A percentile compares a stretch with the other conserved stretches of the same genome.
Evolutionary conservation across 2,113 vertebrate species (phyloP).

Genomic region (Zootoca vivipara): DNA sequence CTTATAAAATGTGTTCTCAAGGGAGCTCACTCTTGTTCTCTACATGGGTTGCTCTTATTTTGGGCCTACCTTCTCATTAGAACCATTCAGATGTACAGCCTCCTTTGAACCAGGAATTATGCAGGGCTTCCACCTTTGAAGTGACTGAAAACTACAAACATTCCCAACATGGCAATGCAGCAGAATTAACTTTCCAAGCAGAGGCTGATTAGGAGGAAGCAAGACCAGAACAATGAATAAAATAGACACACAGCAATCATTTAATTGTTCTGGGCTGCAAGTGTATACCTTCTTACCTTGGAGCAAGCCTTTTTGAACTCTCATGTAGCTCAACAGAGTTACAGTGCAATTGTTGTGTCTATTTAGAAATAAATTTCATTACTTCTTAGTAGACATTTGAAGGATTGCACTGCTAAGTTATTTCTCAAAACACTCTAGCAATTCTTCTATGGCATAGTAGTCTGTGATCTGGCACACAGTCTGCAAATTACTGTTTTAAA

Average conservation of each 20-base stretch:
- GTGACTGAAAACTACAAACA: too few species aligned
- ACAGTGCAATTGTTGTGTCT: too few species aligned
- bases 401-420: not conserved
- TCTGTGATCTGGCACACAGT: not conserved
- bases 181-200: not conserved
- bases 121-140: not conserved
- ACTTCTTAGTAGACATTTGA: too few species aligned
- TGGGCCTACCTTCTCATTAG: not conserved
- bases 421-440: not conserved
- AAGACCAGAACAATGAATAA: not conserved
- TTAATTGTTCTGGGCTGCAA: not conserved
- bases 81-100: not conserved
- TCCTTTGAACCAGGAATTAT: not conserved
- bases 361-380: too few species aligned
- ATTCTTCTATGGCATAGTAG: not conserved
- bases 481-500: not conserved
- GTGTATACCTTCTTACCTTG: too few species aligned
- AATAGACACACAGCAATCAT: not conserved
- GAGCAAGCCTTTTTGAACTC: too few species aligned
- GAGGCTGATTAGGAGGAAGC: not conserved
- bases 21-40: not conserved
- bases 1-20: not conserved
- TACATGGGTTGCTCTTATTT: not conserved
- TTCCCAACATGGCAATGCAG: not conserved
- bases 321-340: too few species aligned